Conservation (phyloP, 2,888 invertebrate genomes). For the Azorinus chamasolen region DNA sequence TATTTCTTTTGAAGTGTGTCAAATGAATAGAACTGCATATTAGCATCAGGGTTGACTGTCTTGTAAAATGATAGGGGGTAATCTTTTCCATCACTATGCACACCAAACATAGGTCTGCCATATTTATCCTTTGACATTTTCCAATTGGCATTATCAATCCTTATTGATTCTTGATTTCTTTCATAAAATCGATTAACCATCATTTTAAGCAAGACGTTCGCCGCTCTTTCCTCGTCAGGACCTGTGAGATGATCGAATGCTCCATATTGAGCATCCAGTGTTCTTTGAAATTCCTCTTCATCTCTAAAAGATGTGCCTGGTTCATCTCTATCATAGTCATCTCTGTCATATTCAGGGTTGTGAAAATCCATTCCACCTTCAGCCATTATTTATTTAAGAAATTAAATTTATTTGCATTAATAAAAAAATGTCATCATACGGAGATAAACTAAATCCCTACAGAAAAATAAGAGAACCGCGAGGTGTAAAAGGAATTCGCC, state of each 20-base stretch:
- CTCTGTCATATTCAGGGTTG: conserved; percentile 37
- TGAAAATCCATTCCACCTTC: conserved; percentile 41
- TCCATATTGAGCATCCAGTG: not conserved
- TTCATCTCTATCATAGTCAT: conserved; percentile 28
- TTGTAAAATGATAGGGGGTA: not conserved
- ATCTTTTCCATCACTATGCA: no score
- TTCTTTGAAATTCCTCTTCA: no score
- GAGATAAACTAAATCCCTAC: conserved; percentile 28
- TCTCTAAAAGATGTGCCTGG: conserved; percentile 27
- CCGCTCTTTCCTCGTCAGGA: not conserved
- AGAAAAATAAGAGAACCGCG: conserved; percentile 38
- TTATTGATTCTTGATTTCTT: not conserved
- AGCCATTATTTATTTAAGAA: conserved; percentile 25
- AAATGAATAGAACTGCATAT: conserved; percentile 29
- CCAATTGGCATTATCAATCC: no score
- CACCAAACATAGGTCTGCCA: no score
- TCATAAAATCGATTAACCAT: conserved; percentile 1
- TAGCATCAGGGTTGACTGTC: not conserved
- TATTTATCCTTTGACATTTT: no score
- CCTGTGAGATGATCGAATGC: not conserved
- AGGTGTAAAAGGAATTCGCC: conserved; percentile 55
- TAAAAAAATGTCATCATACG: conserved; percentile 28
- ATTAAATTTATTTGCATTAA: conserved; percentile 4
- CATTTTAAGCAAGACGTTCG: no score
- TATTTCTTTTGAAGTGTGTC: conserved; percentile 36